Percentiles rank a stretch among this genome's conserved stretches.
Evolutionary conservation across 2,113 vertebrate species (phyloP).

Genomic region (Coptodon rendalli): DNA sequence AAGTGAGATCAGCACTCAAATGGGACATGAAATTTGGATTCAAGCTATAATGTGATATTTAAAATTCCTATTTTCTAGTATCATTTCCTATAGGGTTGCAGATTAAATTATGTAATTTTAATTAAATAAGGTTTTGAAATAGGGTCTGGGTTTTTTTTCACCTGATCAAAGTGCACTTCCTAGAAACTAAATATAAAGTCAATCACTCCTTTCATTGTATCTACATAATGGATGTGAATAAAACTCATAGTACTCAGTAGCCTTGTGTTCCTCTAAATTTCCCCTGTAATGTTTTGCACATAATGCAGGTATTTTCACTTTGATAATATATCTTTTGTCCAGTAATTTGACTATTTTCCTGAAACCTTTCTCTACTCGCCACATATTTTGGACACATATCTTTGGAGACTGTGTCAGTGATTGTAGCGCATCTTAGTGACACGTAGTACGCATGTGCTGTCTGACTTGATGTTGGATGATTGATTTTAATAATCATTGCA

Average conservation of each 20-base stretch:
- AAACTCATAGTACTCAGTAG: background rate
- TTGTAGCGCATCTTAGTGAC: background rate
- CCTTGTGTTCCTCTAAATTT: background rate
- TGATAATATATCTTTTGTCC: background rate
- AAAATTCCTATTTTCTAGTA: background rate
- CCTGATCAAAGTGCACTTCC: background rate
- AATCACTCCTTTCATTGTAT: background rate
- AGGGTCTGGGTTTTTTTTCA: background rate
- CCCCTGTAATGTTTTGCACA: background rate
- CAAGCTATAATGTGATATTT: no score
- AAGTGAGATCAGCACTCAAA: no score
- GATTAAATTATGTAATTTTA: background rate
- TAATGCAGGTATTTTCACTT: background rate
- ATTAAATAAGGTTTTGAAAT: background rate
- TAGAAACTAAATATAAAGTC: background rate
- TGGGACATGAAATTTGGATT: no score
- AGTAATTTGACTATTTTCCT: background rate
- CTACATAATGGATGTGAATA: background rate
- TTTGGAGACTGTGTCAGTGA: background rate
- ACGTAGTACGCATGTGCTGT: rapidly evolving
- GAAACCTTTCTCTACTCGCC: background rate
- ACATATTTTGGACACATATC: background rate
- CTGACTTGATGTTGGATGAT: background rate
- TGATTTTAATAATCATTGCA: background rate
- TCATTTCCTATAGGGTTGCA: background rate